Percentiles rank a stretch among this genome's conserved stretches.
phyloP scores from a whole-genome alignment of 2,113 vertebrate species.

The Taxidea taxus region DNA sequence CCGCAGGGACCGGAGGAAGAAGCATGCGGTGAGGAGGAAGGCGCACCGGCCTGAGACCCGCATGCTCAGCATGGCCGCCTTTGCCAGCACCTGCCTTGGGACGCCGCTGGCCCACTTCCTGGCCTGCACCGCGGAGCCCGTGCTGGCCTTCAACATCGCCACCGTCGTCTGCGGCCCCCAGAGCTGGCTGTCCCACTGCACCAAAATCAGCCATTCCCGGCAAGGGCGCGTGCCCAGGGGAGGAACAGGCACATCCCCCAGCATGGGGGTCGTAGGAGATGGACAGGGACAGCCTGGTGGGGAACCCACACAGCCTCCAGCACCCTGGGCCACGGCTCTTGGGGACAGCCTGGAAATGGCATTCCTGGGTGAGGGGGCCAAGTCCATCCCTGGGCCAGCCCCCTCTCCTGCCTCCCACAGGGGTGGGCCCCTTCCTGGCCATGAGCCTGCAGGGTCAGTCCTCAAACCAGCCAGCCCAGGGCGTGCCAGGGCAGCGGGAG shows the following conservation, averaged over 20 bases:
- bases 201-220: neutral
- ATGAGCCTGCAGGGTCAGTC: neutral
- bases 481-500: neutral
- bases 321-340: neutral
- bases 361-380: neutral
- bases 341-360: neutral
- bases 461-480: neutral
- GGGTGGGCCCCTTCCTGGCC: neutral
- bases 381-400: neutral
- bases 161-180: slow-evolving; percentile 77
- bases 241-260: neutral
- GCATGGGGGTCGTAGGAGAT: too few species aligned
- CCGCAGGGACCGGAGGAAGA: slow-evolving; percentile 57
- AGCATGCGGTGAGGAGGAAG: slow-evolving; percentile 25
- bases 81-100: slow-evolving; percentile 71
- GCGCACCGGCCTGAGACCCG: slow-evolving; percentile 74
- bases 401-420: neutral
- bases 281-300: neutral
- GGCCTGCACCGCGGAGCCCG: slow-evolving; percentile 70
- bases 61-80: slow-evolving; percentile 49
- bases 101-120: slow-evolving; percentile 69
- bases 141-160: slow-evolving; percentile 75
- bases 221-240: neutral
- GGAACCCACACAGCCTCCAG: neutral
- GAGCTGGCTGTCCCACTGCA: slow-evolving; percentile 75